Conservation (phyloP, 2,797 vertebrate genomes). For the Ficedula albicollis region DNA sequence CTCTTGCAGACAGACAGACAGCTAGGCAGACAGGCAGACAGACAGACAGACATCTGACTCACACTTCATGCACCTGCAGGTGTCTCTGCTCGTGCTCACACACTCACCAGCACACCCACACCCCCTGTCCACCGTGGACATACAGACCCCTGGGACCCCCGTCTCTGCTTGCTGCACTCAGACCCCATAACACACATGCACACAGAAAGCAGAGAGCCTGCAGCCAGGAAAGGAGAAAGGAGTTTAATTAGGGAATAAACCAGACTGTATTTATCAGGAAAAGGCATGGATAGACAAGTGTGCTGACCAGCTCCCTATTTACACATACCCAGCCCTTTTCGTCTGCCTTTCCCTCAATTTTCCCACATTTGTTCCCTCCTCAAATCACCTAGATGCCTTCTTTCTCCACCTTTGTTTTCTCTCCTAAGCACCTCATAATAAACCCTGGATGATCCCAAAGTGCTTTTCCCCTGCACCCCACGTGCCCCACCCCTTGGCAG, state of each 20-base stretch:
- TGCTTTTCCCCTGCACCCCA: background rate
- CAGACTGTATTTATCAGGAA: background rate
- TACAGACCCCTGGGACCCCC: accelerated
- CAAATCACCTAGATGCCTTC: background rate
- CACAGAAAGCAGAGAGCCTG: background rate
- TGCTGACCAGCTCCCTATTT: background rate
- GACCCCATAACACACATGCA: background rate
- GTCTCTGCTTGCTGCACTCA: background rate
- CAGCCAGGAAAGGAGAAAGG: background rate
- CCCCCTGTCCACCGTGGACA: background rate
- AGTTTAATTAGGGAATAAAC: background rate
- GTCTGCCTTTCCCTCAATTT: background rate
- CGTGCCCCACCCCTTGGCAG: background rate
- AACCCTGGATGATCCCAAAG: background rate
- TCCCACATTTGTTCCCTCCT: background rate
- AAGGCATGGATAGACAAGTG: background rate
- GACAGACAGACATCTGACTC: background rate
- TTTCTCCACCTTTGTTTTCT: background rate
- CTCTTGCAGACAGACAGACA: background rate
- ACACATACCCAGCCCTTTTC: background rate
- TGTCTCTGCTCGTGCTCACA: background rate
- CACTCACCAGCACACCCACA: background rate
- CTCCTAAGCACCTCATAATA: background rate
- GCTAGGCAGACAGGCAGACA: too few relatives aligned
- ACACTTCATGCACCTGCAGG: accelerated